These are phyloP conservation scores for Botia kubotai DNA, from an alignment of 2,797 vertebrate genomes.

Conservation along the genomic window DNA sequence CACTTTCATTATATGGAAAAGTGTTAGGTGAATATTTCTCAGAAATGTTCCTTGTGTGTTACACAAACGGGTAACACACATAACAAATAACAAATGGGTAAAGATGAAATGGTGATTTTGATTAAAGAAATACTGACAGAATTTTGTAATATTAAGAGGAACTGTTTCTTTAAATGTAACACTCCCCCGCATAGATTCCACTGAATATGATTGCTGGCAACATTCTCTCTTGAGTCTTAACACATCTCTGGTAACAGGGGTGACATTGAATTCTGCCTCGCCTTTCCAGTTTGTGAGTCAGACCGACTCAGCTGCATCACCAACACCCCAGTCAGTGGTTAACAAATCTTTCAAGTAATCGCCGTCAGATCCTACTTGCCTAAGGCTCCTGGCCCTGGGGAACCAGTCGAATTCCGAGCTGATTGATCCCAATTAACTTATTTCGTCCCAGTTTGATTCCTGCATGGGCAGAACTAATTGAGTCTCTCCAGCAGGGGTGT, in stretches of 20 bases:
- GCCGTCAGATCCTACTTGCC: slow-evolving; percentile 54
- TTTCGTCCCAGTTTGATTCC: slow-evolving; percentile 49
- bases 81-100: too few species aligned
- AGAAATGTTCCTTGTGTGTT: background rate
- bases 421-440: slow-evolving; percentile 71
- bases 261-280: slow-evolving; percentile 50
- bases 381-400: slow-evolving; percentile 56
- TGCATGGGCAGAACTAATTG: slow-evolving; percentile 16
- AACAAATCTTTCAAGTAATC: slow-evolving; percentile 65
- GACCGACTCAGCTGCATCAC: slow-evolving; percentile 30
- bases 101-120: background rate
- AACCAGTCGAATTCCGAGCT: slow-evolving; percentile 54
- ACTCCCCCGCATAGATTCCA: background rate
- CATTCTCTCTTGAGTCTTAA: background rate
- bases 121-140: background rate
- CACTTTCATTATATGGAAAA: background rate
- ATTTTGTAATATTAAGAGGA: background rate
- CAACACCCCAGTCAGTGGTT: slow-evolving; percentile 46
- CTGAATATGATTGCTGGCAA: background rate
- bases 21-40: background rate
- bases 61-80: background rate
- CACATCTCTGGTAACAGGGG: slow-evolving; percentile 32
- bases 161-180: background rate
- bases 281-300: slow-evolving; percentile 52
- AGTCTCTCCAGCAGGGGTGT: slow-evolving; percentile 45